These are phyloP conservation scores for Camponotus vicinus DNA, from an alignment of 1,140 invertebrate species.

Conservation along the genomic window DNA sequence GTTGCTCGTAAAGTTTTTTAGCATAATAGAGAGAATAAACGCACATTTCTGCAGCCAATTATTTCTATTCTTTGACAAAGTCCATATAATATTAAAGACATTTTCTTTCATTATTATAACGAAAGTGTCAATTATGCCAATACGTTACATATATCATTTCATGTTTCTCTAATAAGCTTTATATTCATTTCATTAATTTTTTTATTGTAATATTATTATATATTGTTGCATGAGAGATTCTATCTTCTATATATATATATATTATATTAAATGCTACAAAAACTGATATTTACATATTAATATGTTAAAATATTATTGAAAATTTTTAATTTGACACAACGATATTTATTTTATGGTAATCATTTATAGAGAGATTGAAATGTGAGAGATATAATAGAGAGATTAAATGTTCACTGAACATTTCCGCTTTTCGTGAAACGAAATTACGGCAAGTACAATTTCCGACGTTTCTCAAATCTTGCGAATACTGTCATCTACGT, in stretches of 20 bases:
- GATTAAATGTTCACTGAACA: conserved; percentile 1
- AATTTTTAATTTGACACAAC: not conserved
- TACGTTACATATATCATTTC: not conserved
- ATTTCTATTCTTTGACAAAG: not conserved
- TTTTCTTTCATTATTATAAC: not conserved
- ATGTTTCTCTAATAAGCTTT: not conserved
- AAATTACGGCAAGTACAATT: not conserved
- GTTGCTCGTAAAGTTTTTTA: not conserved
- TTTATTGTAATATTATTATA: conserved; percentile 9
- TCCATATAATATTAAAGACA: not conserved
- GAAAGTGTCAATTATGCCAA: not conserved
- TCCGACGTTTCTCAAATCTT: not conserved
- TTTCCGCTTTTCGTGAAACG: not conserved
- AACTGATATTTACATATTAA: not conserved
- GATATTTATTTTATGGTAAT: not conserved
- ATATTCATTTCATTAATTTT: not conserved
- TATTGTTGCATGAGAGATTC: not conserved
- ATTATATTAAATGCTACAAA: not conserved
- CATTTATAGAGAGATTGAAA: not conserved
- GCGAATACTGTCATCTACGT: not conserved
- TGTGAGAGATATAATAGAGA: not conserved
- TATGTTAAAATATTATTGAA: not conserved
- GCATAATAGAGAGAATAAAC: not conserved
- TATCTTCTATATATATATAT: too few relatives aligned
- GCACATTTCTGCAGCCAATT: not conserved